These are phyloP conservation scores for Podiceps cristatus DNA, from an alignment of 2,113 vertebrate species.

Conservation along the genomic window DNA sequence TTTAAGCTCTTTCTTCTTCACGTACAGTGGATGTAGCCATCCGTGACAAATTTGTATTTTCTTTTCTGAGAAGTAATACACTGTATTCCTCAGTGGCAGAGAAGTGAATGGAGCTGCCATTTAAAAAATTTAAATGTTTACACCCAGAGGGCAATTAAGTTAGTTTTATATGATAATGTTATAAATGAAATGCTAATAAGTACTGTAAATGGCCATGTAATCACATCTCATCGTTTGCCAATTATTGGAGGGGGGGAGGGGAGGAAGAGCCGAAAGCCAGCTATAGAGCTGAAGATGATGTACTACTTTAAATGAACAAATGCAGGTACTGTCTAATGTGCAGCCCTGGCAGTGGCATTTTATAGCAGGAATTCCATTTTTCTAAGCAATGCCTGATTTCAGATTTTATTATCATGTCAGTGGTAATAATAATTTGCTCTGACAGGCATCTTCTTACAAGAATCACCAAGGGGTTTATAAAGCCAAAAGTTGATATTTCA, in stretches of 20 bases:
- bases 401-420: constrained; percentile 25
- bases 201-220: constrained; percentile 64
- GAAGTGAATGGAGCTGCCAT: constrained; percentile 44
- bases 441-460: constrained; percentile 15
- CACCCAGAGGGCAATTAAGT: constrained; percentile 64
- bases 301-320: constrained; percentile 12
- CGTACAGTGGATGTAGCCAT: neutral
- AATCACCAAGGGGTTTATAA: neutral
- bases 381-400: constrained; percentile 7
- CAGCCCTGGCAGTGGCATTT: neutral
- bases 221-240: constrained; percentile 51
- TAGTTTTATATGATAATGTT: constrained; percentile 71
- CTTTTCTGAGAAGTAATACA: constrained; percentile 53
- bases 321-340: neutral
- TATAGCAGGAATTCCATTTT: constrained; percentile 31
- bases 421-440: constrained; percentile 33
- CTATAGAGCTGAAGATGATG: neutral
- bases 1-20: constrained; percentile 56
- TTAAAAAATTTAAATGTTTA: constrained; percentile 73
- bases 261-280: neutral
- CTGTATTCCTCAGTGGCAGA: constrained; percentile 48
- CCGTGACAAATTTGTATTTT: constrained; percentile 56
- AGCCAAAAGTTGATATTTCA: neutral
- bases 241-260: neutral
- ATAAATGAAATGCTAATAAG: constrained; percentile 76